phyloP scores from a whole-genome alignment of 2,888 invertebrate genomes.

The Oxytorus armatus region DNA sequence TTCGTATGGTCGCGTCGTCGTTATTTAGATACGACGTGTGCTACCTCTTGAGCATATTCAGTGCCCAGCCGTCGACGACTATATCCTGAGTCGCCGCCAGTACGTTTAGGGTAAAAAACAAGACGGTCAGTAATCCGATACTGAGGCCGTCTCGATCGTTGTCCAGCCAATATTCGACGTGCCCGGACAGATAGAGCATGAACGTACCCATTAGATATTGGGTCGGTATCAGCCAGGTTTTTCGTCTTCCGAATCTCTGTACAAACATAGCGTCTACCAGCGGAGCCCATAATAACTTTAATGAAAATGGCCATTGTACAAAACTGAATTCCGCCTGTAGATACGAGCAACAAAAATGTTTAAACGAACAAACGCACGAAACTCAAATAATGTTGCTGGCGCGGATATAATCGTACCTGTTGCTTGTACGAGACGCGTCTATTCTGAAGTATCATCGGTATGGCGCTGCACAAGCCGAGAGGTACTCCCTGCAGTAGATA shows the following conservation, averaged over 20 bases:
- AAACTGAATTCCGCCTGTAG: constrained; percentile 95
- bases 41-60: constrained; percentile 98
- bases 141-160: constrained; percentile 87
- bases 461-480: constrained; percentile 95
- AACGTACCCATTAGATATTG: constrained; percentile 96
- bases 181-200: constrained; percentile 94
- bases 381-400: background rate
- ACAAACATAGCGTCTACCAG: constrained; percentile 97
- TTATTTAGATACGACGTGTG: background rate
- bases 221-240: constrained; percentile 97
- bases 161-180: constrained; percentile 92
- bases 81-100: constrained; percentile 99
- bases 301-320: constrained; percentile 95
- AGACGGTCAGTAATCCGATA: constrained; percentile 91
- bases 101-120: constrained; percentile 97
- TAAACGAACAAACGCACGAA: background rate
- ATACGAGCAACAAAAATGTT: background rate
- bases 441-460: constrained; percentile 98
- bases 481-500: constrained; percentile 98
- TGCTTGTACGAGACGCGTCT: constrained; percentile 96
- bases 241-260: constrained; percentile 94
- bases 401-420: constrained; percentile 87
- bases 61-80: constrained; percentile 99
- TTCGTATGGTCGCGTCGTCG: too few species aligned
- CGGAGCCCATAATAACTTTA: constrained; percentile 99